Evolutionary conservation across 2,888 invertebrate species (phyloP).

Genomic region (Agrotis ipsilon): DNA sequence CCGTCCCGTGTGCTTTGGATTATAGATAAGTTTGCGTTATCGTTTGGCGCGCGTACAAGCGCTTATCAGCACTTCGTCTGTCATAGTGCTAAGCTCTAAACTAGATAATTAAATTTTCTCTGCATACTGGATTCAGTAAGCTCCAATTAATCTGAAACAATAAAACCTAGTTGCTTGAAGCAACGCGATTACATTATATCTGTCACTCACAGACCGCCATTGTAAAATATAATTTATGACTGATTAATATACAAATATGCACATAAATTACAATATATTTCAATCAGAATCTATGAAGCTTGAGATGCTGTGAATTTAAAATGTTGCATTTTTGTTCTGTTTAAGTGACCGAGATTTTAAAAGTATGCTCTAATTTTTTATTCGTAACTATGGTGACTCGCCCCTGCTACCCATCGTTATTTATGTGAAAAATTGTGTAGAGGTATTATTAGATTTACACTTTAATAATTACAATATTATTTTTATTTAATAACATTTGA

Average conservation of each 20-base stretch:
- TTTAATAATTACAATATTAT: no score
- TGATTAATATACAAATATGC: slow-evolving; percentile 52
- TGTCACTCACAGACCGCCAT: slow-evolving; percentile 28
- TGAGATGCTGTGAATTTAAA: slow-evolving; percentile 16
- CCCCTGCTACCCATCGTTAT: no score
- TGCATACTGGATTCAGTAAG: not conserved
- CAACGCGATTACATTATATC: slow-evolving; percentile 10
- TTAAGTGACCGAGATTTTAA: not conserved
- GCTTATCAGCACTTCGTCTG: no score
- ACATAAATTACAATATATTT: slow-evolving; percentile 62
- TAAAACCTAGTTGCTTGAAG: slow-evolving; percentile 8
- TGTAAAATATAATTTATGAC: slow-evolving; percentile 44
- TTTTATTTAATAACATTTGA: no score
- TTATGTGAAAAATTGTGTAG: no score
- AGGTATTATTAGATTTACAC: no score
- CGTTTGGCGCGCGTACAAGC: not conserved
- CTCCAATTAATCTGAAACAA: slow-evolving; percentile 1
- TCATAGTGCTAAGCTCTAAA: no score
- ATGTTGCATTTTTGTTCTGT: not conserved
- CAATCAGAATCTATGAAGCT: slow-evolving; percentile 34
- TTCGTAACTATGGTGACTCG: no score
- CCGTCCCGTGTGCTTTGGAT: not conserved
- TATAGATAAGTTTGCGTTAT: not conserved
- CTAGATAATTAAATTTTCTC: no score
- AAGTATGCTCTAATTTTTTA: no score